These are phyloP conservation scores for Pristiophorus japonicus DNA, from an alignment of 2,113 vertebrate genomes.

Conservation along the genomic window DNA sequence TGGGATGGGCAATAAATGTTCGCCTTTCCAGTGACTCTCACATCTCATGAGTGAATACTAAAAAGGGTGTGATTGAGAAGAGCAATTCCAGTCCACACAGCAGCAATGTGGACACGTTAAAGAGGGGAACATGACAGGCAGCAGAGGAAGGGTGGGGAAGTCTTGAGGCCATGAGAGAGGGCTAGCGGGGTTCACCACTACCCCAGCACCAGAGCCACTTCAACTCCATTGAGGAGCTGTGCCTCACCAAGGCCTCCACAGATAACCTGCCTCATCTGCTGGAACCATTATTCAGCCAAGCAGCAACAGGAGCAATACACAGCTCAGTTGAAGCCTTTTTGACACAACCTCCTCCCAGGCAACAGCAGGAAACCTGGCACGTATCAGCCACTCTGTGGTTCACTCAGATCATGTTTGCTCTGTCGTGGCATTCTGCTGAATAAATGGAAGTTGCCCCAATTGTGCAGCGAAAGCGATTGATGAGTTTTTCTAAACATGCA, in stretches of 20 bases:
- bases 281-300: not conserved
- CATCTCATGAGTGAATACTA: no score
- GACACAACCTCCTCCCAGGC: not conserved
- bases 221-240: not conserved
- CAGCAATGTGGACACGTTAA: not conserved
- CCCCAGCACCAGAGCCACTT: not conserved
- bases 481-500: not conserved
- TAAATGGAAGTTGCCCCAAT: not conserved
- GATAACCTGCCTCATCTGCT: not conserved
- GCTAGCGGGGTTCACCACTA: not conserved
- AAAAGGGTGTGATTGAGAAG: no score
- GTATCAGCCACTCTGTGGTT: not conserved
- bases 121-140: not conserved
- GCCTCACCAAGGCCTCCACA: not conserved
- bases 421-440: not conserved
- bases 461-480: not conserved
- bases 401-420: not conserved
- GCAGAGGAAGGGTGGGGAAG: no score
- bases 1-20: no score
- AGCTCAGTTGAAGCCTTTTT: not conserved
- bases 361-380: not conserved
- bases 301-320: not conserved
- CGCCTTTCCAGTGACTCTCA: no score
- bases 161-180: not conserved
- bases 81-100: not conserved